Base-by-base conservation (phyloP, 2,113 vertebrate species). In the Myrmophylax atrothorax region DNA sequence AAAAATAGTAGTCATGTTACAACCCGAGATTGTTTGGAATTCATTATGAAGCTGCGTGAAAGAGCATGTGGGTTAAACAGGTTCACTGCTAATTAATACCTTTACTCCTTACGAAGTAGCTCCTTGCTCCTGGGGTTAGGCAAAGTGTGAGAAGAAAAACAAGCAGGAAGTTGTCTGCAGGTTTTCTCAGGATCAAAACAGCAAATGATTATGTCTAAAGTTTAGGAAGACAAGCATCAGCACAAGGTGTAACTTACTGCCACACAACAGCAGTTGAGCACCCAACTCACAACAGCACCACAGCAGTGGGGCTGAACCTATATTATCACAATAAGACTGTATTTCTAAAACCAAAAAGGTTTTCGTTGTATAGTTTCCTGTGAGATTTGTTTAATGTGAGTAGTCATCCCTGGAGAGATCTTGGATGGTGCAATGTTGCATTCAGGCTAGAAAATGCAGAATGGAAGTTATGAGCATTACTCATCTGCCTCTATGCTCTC, bases 51-150 rank as follows among this genome's bases (percentile, higher is more conserved):
- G 81, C 84, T 38, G 76, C 47, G 26, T 92, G 70, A 95, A 95
- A 91, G 92, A 87, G 42, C 63, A 91, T 37, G 28, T 55, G 74
- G 74, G 84, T 96, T 68, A 93, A 96, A 84, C 25, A 89, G 60
- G 52, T 84, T 74, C 50, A 83, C 42, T 69, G 76, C 94, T 96
- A 96, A 96, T 95, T 95, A 85, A 94, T 94, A 91, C 89, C 67
- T 84, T 64, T 83, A 74, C 68, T 83, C 91, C 92, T 94, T 70
- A 95, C 6, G 12, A 91, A 95, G 66, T 64, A 76, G 52, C 25
- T 55, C 91, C 55, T 85, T 67, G 92, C 49, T 89, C 88, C 87
- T 63, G 53, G 49, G 67, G 59, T 90, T 86, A 92, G 46, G 38
- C 40, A 77, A 75, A 72, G 47, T 75, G 93, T 87, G 94, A 93